Percentiles rank a stretch among this genome's conserved stretches.
Conservation (phyloP, 1,140 invertebrate genomes). For the Hormaphis cornu region DNA sequence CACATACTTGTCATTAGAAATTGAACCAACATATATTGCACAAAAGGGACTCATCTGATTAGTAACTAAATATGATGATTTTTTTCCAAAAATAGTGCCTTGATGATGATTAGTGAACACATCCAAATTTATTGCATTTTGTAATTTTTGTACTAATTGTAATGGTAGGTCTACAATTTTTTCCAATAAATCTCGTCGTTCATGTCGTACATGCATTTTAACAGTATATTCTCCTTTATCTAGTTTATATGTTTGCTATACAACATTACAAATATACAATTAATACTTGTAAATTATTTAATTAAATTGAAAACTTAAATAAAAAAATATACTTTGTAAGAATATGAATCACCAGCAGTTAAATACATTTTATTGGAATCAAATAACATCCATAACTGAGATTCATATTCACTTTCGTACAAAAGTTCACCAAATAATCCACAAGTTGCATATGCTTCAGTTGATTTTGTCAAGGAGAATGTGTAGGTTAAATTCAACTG, state of each 20-base stretch:
- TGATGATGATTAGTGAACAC: conserved; percentile 48
- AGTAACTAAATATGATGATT: conserved; percentile 54
- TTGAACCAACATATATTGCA: conserved; percentile 66
- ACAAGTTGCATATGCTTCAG: conserved; percentile 71
- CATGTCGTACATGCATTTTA: conserved; percentile 77
- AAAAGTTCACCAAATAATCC: conserved; percentile 73
- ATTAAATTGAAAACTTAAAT: neutral
- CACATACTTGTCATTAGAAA: conserved; percentile 55
- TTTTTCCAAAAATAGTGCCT: conserved; percentile 67
- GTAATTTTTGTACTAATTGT: conserved; percentile 65
- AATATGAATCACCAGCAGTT: conserved; percentile 79
- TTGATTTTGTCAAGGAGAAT: conserved; percentile 69
- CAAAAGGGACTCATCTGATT: conserved; percentile 49
- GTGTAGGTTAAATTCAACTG: conserved; percentile 77
- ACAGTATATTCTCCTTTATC: conserved; percentile 93
- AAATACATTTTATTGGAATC: conserved; percentile 84
- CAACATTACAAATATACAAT: conserved; percentile 25
- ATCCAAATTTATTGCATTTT: conserved; percentile 55
- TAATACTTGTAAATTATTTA: neutral
- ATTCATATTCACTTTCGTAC: conserved; percentile 91
- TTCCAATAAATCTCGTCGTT: conserved; percentile 77
- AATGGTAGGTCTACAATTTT: conserved; percentile 68
- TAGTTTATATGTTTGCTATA: conserved; percentile 72
- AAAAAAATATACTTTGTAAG: conserved; percentile 41
- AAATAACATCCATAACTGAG: conserved; percentile 92